These are phyloP conservation scores for Noctua janthe DNA, from an alignment of 2,888 invertebrate genomes.

Conservation along the genomic window DNA sequence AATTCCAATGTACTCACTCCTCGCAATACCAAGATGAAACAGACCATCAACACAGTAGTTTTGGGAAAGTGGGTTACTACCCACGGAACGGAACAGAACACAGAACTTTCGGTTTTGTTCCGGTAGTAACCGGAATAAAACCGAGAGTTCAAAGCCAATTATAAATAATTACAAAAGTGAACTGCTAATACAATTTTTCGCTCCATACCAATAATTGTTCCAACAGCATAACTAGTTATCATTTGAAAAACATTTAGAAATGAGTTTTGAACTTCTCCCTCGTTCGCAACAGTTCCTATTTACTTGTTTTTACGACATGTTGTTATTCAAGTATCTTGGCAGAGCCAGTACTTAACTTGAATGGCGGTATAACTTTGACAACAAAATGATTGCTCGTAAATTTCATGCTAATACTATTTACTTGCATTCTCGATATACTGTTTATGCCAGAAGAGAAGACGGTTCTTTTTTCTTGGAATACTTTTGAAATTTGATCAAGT, in stretches of 20 bases:
- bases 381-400: constrained; percentile 66
- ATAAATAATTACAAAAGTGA: constrained; percentile 22
- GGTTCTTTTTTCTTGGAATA: neutral
- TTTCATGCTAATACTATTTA: constrained; percentile 64
- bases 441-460: constrained; percentile 18
- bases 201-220: constrained; percentile 7
- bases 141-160: constrained; percentile 15
- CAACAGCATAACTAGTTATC: constrained; percentile 38
- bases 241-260: constrained; percentile 54
- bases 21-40: neutral
- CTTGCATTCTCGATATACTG: constrained; percentile 55
- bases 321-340: constrained; percentile 68
- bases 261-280: constrained; percentile 55
- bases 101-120: too few relatives aligned
- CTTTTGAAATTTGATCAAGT: neutral
- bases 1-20: neutral
- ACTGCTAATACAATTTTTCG: constrained; percentile 18
- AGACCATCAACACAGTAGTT: neutral
- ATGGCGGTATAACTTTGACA: constrained; percentile 59
- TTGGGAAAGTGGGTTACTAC: neutral
- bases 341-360: constrained; percentile 55
- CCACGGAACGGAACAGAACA: too few relatives aligned
- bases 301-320: constrained; percentile 63
- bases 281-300: constrained; percentile 48
- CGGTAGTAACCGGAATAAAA: neutral